A percentile compares a stretch with the other conserved stretches of the same genome.
phyloP scores from a whole-genome alignment of 2,113 vertebrate genomes.

The Podiceps cristatus region DNA sequence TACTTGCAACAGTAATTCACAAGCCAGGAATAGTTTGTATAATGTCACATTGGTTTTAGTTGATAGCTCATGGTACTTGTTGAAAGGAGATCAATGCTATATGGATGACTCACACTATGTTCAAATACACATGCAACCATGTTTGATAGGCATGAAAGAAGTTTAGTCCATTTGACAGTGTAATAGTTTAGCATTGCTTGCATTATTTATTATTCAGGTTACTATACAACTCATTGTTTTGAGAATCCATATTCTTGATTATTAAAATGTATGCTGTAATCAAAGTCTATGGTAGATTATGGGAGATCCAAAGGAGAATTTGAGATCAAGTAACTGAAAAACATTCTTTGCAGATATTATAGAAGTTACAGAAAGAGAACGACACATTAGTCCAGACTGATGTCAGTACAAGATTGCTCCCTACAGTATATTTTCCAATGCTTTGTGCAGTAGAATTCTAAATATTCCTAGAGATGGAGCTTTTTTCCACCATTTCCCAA shows the following conservation, averaged over 20 bases:
- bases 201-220: not conserved
- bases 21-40: not conserved
- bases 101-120: not conserved
- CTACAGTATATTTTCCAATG: not conserved
- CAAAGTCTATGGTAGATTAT: not conserved
- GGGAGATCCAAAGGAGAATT: not conserved
- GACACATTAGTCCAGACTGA: not conserved
- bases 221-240: not conserved
- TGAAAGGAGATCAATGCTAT: not conserved
- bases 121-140: not conserved
- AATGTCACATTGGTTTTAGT: not conserved
- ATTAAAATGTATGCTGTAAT: not conserved
- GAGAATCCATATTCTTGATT: not conserved
- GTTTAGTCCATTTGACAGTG: not conserved
- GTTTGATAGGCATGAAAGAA: not conserved
- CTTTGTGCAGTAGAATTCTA: not conserved
- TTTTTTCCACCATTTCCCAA: not conserved
- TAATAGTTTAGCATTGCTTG: not conserved
- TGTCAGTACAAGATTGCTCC: not conserved
- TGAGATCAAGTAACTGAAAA: not conserved
- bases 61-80: not conserved
- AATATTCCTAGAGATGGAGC: not conserved
- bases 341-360: not conserved
- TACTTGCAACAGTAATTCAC: not conserved
- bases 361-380: not conserved